Base-by-base conservation (phyloP, 2,113 vertebrate species). In the Notarius quadriscutis region DNA sequence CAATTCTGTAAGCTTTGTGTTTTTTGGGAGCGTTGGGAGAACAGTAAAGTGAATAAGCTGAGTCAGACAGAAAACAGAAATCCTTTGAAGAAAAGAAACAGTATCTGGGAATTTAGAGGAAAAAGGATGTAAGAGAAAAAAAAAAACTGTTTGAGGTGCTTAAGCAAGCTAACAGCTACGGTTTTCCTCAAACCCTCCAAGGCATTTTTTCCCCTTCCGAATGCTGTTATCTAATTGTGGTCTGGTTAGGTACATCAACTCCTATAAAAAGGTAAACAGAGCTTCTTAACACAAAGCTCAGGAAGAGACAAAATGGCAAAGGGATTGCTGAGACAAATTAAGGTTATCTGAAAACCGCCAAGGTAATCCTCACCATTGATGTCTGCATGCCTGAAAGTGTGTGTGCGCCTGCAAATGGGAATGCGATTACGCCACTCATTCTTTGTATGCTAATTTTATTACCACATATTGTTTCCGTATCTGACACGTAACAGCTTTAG, bases 391-490 rank as follows among this genome's bases (percentile, higher is more conserved):
- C 71, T 75, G 67, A 12, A 48, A 55, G 50, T 79, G 55, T 84
- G 80, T 65, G 72, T 79, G 10, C 86, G 7, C 88, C 84, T 89
- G 90, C 89, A 92, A 91, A 90, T 87, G 87, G 81, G 93, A 86
- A 91, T 93, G 88, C 90, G 91, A 95, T 94, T 93, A 94, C 91
- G 91, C 87, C 81, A 87, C 75, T 83, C 88, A 91, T 93, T 90
- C 65, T 84, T 91, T 91, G 90, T 92, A 94, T 93, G 92, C 91
- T 93, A 94, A 95, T 95, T 94, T 90, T 93, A 93, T 94, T 94
- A 93, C 90, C 91, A 89, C 78, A 88, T 90, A 92, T 93, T 94
- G 91, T 94, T 90, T 90, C 90, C 71, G 50, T 90, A 91, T 93
- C 91, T 91, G 84, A 85, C 88, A 88, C 84, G 63, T 88, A 90